A percentile compares a stretch with the other conserved stretches of the same genome.
phyloP scores from a whole-genome alignment of 2,888 invertebrate genomes.

The Phaedon cochleariae region DNA sequence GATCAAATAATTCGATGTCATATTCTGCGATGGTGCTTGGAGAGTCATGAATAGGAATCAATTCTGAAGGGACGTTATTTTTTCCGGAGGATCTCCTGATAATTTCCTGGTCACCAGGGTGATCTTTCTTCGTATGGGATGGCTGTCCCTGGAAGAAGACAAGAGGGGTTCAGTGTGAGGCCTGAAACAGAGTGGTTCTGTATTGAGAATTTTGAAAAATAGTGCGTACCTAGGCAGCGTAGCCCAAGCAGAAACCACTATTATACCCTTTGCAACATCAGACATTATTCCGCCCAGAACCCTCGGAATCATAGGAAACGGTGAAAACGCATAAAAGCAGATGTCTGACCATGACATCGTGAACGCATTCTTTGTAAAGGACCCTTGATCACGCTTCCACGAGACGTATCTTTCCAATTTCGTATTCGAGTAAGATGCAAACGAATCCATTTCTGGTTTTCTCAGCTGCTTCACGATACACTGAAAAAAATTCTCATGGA shows the following conservation, averaged over 20 bases:
- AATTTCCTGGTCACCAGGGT: too few species aligned
- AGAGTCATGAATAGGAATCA: too few species aligned
- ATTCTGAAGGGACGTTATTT: too few species aligned
- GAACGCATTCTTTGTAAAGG: not conserved
- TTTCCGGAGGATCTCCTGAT: too few species aligned
- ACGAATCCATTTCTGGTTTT: too few species aligned
- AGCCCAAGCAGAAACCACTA: constrained; percentile 38
- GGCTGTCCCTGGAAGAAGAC: not conserved
- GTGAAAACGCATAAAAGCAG: not conserved
- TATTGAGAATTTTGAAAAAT: constrained; percentile 20
- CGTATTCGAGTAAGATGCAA: too few species aligned
- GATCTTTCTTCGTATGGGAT: not conserved
- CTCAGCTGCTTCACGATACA: too few species aligned
- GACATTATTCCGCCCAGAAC: constrained; percentile 16
- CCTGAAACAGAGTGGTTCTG: not conserved
- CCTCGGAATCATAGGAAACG: not conserved
- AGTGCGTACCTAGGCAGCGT: constrained; percentile 41
- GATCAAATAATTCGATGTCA: too few species aligned
- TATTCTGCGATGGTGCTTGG: too few species aligned
- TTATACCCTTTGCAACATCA: constrained; percentile 34
- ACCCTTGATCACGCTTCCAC: not conserved
- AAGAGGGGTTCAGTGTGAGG: not conserved
- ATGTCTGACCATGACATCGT: not conserved
- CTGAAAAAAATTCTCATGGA: too few species aligned
- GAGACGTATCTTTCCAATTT: not conserved